Evolutionary conservation across 2,797 vertebrate genomes (phyloP).

Genomic region (Pristis pectinata): DNA sequence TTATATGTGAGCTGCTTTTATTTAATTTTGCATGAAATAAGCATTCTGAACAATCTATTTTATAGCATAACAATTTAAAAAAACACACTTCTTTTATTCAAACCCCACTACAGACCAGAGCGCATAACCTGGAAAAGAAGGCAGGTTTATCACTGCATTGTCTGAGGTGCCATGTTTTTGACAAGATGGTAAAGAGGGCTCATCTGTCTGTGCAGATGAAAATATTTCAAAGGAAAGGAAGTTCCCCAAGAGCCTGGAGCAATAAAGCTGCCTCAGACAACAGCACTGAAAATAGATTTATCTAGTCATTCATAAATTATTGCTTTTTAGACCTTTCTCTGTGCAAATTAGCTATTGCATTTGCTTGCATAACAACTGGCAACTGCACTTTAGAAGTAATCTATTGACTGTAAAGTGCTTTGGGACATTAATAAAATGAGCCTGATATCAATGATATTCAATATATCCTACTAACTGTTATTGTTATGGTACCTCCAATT

Average conservation of each 20-base stretch:
- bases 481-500: not conserved
- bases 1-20: not conserved
- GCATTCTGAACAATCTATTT: not conserved
- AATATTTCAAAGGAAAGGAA: not conserved
- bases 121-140: not conserved
- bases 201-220: not conserved
- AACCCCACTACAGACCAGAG: not conserved
- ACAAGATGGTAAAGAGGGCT: not conserved
- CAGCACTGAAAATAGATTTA: not conserved
- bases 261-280: conserved; percentile 21
- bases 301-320: not conserved
- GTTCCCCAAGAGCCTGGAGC: not conserved
- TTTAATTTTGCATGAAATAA: not conserved
- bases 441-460: not conserved
- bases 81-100: not conserved
- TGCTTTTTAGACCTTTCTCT: not conserved
- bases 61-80: not conserved
- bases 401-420: not conserved
- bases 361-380: not conserved
- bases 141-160: not conserved
- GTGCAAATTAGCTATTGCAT: not conserved
- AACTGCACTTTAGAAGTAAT: not conserved
- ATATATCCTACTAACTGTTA: not conserved
- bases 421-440: not conserved
- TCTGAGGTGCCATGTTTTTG: not conserved